Base-by-base conservation (phyloP, 1,140 invertebrate species). In the Globodera ellingtonae region DNA sequence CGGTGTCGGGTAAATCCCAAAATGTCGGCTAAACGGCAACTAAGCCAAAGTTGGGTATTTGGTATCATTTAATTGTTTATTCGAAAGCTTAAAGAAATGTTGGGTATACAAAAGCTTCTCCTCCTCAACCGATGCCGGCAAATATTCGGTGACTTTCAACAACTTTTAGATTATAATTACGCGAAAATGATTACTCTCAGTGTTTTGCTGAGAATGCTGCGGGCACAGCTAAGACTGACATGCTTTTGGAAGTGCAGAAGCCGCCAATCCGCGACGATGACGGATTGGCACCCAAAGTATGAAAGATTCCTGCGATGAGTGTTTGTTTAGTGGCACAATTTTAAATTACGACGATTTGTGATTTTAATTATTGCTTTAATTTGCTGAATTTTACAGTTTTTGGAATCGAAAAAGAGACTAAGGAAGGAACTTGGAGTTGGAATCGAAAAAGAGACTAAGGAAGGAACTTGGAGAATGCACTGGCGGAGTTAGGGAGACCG, bases 101-200 rank as follows among this genome's bases (percentile, higher is more conserved):
- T 35, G 35, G 3, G 35, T 35, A 35, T 35, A 3, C 35, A 35
- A 35, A 35, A 35, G 35, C 35, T 35, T n/a, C n/a, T n/a, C n/a
- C n/a, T 92, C 93, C 81, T 93, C 95, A 72, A 92, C 93, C 6
- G 97, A 99, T 89, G 94, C 95, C 80, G 97, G 95, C 21, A 94
- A 96, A 87, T 98, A 97, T 90, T 94, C 94, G 0, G 98, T 96
- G 88, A 95, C 97, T 87, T 96, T n/a, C 93, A 35, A 35, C 93
- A 82, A 99, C 98, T 91, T 92, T 66, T n/a, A n/a, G 18, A 47
- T 18, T 24, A 18, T 44, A 70, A 3, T 77, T 79, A 56, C 50
- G 84, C 86, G 85, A 89, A 89, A 24, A 79, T 75, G 44, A 10
- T 59, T 75, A 62, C 59, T 24, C 8, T 79, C 50, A 67, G 73